These are phyloP conservation scores for Harpegnathos saltator DNA, from an alignment of 1,140 invertebrate genomes.

Conservation along the genomic window DNA sequence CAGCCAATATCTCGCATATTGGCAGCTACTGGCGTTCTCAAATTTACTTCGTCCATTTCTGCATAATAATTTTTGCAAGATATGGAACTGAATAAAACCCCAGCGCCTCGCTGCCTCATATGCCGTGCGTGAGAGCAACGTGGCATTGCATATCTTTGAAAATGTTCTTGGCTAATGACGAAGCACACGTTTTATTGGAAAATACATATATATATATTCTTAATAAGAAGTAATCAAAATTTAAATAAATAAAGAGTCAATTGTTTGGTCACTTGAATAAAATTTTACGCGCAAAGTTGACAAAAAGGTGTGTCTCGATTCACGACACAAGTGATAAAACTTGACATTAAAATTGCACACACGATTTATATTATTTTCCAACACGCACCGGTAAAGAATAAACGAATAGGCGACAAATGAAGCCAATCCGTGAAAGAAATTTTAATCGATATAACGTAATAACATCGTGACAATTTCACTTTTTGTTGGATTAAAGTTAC, in stretches of 20 bases:
- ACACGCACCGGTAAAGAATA: background rate
- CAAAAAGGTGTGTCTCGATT: background rate
- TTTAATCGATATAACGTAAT: background rate
- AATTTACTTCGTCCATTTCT: conserved; percentile 21
- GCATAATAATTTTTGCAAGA: conserved; percentile 24
- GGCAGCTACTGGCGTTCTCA: conserved; percentile 45
- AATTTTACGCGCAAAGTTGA: background rate
- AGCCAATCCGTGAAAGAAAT: background rate
- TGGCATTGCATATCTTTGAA: background rate
- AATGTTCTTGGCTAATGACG: background rate
- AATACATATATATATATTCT: background rate
- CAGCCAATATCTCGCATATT: conserved; percentile 78
- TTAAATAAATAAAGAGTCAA: too few relatives aligned
- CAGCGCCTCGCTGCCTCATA: background rate
- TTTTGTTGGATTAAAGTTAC: conserved; percentile 7
- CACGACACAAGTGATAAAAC: background rate
- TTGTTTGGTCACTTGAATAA: background rate
- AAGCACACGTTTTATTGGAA: background rate
- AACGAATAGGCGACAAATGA: conserved; percentile 7
- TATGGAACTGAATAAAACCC: conserved; percentile 22
- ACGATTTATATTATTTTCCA: background rate
- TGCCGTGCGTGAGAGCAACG: background rate
- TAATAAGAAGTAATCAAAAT: conserved; percentile 1
- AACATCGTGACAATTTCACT: background rate
- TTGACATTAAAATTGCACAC: background rate